Conservation (phyloP, 2,113 vertebrate genomes). For the Pholis gunnellus region DNA sequence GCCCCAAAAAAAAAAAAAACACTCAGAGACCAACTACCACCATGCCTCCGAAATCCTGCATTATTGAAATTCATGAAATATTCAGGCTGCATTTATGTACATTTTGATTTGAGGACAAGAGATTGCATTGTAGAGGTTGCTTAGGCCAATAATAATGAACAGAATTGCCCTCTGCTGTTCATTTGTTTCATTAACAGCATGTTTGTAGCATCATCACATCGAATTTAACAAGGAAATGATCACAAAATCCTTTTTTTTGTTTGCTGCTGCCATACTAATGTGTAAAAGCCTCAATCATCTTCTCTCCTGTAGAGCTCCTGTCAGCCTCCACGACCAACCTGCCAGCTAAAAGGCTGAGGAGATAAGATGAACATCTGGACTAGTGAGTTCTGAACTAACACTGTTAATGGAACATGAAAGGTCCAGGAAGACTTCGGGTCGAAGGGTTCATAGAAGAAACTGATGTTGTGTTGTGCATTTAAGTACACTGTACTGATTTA, state of each 20-base stretch:
- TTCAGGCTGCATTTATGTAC: too few species aligned
- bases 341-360: conserved; percentile 10
- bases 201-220: too few species aligned
- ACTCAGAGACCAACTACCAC: neutral
- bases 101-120: too few species aligned
- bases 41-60: neutral
- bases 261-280: neutral
- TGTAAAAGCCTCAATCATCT: neutral
- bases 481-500: neutral
- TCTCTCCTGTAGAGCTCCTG: conserved; percentile 3
- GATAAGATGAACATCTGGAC: neutral
- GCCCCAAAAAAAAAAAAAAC: neutral
- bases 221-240: too few species aligned
- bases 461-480: neutral
- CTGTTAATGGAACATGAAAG: neutral
- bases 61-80: too few species aligned
- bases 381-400: neutral
- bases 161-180: too few species aligned
- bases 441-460: conserved; percentile 9
- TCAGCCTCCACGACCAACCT: neutral
- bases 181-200: too few species aligned
- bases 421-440: neutral
- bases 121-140: too few species aligned
- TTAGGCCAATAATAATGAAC: too few species aligned
- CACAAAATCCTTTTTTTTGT: neutral